Base-by-base conservation (phyloP, 30 jellyfish, hydroid and myxozoan genomes). In the Aurelia aurita complex sp. Pacific region DNA sequence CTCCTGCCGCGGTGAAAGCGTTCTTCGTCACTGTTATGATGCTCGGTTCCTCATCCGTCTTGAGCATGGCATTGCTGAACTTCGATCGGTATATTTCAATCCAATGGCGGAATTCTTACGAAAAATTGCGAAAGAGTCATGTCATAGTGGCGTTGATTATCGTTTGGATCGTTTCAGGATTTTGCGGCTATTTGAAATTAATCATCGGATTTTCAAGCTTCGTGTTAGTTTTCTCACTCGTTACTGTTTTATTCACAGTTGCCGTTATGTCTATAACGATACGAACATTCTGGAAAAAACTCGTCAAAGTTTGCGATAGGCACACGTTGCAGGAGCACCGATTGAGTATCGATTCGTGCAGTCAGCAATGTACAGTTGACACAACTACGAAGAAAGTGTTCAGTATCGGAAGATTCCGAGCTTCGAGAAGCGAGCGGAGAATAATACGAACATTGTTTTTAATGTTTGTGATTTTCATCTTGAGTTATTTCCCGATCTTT, bases 31-130 rank as follows among this genome's bases (percentile, higher is more conserved):
- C 83, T 18, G 19, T 87, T 36, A 67, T 87, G n/a, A 29, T 71
- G 13, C 77, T 87, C 13, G 96, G 96, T 3, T 68, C 89, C 13
- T 79, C 89, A 3, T 77, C 96, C 6, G 80, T 87, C n/a, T 53
- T 87, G 18, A 77, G 78, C 74, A 87, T 87, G 96, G 96, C 96
- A 8, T 61, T 87, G 66, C 81, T 87, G 50, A 87, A 79, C 74
- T 68, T 79, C 14, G 96, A 87, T 74, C 66, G 96, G 38, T 75
- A 63, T 33, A 68, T 87, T 64, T 87, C 96, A 40, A 75, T 87
- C 52, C 90, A 75, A 62, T 69, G 57, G 35, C 91, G 88, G 19
- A 57, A 42, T 42, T 52, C n/a, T 4, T 79, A 77, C 64, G 83
- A 77, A 29, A 12, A 59, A 32, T 18, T 87, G 34, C 64, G 33